Conservation (phyloP, 2,888 invertebrate species). For the Ormyrus labotus region DNA sequence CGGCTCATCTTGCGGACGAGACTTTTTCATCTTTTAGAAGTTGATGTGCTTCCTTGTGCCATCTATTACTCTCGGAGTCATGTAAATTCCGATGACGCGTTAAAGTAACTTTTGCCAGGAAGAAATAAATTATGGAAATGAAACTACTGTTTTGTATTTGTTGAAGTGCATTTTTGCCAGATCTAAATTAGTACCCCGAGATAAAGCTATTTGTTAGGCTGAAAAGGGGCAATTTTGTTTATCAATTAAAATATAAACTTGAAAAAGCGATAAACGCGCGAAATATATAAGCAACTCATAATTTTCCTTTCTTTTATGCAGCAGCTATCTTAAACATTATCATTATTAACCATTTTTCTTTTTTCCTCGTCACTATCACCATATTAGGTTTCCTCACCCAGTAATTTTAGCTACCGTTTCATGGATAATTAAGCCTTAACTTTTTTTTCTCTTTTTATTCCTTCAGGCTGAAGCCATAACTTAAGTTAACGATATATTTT, state of each 20-base stretch:
- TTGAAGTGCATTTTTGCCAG: too few relatives aligned
- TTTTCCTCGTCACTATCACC: slow-evolving; percentile 5
- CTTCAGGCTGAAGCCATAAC: not conserved
- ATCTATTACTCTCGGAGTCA: not conserved
- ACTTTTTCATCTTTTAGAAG: not conserved
- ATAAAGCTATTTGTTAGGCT: too few relatives aligned
- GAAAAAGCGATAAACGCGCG: slow-evolving; percentile 10
- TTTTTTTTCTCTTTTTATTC: not conserved
- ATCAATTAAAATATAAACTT: not conserved
- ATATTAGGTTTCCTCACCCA: slow-evolving; percentile 21
- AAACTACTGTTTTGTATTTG: not conserved
- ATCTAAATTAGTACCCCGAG: too few relatives aligned
- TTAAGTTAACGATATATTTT: not conserved
- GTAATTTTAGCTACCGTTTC: slow-evolving; percentile 22
- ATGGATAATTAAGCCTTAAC: slow-evolving; percentile 9
- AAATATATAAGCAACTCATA: slow-evolving; percentile 13
- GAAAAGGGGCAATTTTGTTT: too few relatives aligned
- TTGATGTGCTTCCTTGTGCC: not conserved
- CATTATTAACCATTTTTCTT: slow-evolving; percentile 1
- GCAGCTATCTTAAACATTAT: slow-evolving; percentile 5
- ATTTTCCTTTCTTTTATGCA: not conserved
- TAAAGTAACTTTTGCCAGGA: not conserved
- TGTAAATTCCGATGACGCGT: not conserved
- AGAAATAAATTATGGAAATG: slow-evolving; percentile 30
- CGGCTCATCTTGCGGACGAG: not conserved